A percentile compares a stretch with the other conserved stretches of the same genome.
phyloP scores from a whole-genome alignment of 2,888 invertebrate genomes.

The Himalopsyche tibetana region DNA sequence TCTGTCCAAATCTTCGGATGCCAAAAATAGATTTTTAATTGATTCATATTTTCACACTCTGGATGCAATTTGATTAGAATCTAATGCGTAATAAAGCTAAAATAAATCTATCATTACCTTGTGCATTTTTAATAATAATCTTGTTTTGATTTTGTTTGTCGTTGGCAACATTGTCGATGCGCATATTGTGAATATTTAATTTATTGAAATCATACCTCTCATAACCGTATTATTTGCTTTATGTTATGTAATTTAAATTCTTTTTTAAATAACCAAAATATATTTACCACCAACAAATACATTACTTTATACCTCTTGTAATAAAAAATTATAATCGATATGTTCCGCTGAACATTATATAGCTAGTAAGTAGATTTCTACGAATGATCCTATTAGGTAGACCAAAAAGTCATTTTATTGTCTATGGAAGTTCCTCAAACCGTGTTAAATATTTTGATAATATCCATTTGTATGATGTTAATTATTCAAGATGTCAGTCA shows the following conservation, averaged over 20 bases:
- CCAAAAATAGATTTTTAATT: too few species aligned
- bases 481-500: not conserved
- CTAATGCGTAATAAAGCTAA: too few species aligned
- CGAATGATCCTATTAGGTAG: conserved; percentile 29
- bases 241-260: not conserved
- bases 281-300: not conserved
- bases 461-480: not conserved
- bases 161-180: too few species aligned
- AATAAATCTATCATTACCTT: too few species aligned
- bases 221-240: not conserved
- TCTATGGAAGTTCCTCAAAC: conserved; percentile 14
- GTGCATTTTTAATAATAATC: too few species aligned
- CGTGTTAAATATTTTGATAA: not conserved
- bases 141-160: too few species aligned
- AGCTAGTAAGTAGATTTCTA: not conserved
- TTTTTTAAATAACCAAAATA: not conserved
- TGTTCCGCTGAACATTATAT: not conserved
- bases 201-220: too few species aligned
- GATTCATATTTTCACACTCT: too few species aligned
- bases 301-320: not conserved
- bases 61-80: too few species aligned
- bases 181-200: too few species aligned
- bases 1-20: too few species aligned
- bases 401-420: conserved; percentile 23
- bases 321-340: not conserved